phyloP scores from a whole-genome alignment of 2,888 invertebrate species.

The Oeneis ivallda region DNA sequence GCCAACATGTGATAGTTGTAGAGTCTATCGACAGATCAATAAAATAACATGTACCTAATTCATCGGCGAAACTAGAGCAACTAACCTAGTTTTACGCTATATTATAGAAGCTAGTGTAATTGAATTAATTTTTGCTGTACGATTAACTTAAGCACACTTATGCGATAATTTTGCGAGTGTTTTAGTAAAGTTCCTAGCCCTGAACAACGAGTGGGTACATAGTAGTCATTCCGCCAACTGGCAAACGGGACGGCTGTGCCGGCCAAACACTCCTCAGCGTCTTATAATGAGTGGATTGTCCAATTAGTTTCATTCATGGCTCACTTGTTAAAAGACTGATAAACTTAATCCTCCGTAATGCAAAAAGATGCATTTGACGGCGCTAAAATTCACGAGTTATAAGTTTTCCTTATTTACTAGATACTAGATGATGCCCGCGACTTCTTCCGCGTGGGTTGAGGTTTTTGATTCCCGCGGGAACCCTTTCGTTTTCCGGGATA shows the following conservation, averaged over 20 bases:
- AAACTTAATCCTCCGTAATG: neutral
- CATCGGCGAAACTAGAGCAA: no score
- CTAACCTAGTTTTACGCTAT: no score
- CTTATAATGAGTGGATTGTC: constrained; percentile 71
- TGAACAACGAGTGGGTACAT: constrained; percentile 44
- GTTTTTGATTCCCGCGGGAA: no score
- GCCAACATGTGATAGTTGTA: no score
- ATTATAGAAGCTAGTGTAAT: no score
- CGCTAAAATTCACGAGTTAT: neutral
- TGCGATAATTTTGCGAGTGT: constrained; percentile 36
- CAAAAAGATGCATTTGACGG: neutral
- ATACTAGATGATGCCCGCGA: no score
- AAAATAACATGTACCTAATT: no score
- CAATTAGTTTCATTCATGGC: constrained; percentile 76
- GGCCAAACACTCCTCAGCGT: constrained; percentile 68
- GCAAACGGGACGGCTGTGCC: constrained; percentile 57
- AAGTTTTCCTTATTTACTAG: no score
- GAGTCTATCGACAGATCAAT: no score
- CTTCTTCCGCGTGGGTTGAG: no score
- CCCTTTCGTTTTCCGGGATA: no score
- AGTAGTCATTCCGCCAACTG: constrained; percentile 72
- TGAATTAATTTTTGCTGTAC: no score
- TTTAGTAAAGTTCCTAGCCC: constrained; percentile 53
- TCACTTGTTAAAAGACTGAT: neutral
- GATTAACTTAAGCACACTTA: constrained; percentile 1